Evolutionary conservation across 2,797 vertebrate genomes (phyloP).

Genomic region (Hemibagrus guttatus): DNA sequence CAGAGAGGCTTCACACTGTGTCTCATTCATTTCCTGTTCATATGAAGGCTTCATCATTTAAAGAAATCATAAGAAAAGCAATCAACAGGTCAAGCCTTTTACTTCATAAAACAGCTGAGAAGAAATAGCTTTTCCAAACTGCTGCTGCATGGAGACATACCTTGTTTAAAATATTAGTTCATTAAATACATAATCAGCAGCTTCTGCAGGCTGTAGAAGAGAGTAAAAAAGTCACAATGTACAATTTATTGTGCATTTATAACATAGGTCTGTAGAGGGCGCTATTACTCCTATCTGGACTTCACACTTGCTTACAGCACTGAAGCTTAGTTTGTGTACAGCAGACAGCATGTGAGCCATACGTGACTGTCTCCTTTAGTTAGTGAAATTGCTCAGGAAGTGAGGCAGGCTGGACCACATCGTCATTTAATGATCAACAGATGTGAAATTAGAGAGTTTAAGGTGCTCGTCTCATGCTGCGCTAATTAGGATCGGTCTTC

Average conservation of each 20-base stretch:
- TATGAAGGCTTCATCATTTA: neutral
- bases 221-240: neutral
- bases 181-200: neutral
- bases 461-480: neutral
- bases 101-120: neutral
- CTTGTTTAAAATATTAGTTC: neutral
- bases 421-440: neutral
- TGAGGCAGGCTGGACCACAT: neutral
- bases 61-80: neutral
- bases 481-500: neutral
- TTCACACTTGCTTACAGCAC: neutral
- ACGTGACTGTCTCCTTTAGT: neutral
- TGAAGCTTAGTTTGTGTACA: neutral
- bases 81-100: neutral
- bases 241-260: neutral
- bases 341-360: neutral
- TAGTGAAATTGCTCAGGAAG: neutral
- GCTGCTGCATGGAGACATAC: neutral
- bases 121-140: neutral
- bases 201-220: neutral
- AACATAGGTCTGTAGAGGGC: conserved; percentile 19
- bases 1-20: neutral
- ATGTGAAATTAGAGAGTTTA: neutral
- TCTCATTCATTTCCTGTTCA: conserved; percentile 5
- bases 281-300: neutral